Base-by-base conservation (phyloP, 1,140 invertebrate species). In the Saccostrea echinata region DNA sequence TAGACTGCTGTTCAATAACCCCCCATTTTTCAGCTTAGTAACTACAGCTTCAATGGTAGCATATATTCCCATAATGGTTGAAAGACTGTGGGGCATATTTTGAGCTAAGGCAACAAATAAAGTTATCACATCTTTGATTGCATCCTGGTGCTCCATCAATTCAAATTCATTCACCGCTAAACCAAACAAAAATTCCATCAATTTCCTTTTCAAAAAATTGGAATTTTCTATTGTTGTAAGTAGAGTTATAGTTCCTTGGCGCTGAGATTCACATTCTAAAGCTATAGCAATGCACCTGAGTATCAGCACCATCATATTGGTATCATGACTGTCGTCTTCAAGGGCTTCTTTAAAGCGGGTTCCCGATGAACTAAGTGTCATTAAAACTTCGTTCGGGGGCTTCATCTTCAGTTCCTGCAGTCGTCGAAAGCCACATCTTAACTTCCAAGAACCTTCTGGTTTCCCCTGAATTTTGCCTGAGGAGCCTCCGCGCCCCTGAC, bases 331-430 rank as follows among this genome's bases (percentile, higher is more conserved):
- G 4, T 21, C 24, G 43, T 86, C 64, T 0, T 68, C 52, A 18
- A 89, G 30, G 24, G 82, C 88, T 52, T 86, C 85, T 33, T 86
- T 71, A 1, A 89, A 51, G 27, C 57, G 80, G 12, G n/a, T 82
- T 76, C 84, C 76, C 21, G 82, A 52, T 76, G 18, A n/a, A 51
- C 85, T 84, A 33, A 86, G 64, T 43, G 84, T 80, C 51, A 86
- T 12, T 9, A 86, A 43, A 27, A 89, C 76, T 3, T 24, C 61
- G 18, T 86, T 82, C 3, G 84, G 11, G 0, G 30, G 33, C 51
- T 83, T 85, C 11, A 52, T 80, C 21, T 88, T 68, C 55, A 88
- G 51, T 76, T 84, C 85, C n/a, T 76, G 51, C 24, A 89, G 76
- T 27, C 85, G 61, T 27, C 82, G 27, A 18, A 30, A 86, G 1